A percentile compares a stretch with the other conserved stretches of the same genome.
Evolutionary conservation across 2,797 vertebrate genomes (phyloP).

Genomic region (Diceros bicornis): DNA sequence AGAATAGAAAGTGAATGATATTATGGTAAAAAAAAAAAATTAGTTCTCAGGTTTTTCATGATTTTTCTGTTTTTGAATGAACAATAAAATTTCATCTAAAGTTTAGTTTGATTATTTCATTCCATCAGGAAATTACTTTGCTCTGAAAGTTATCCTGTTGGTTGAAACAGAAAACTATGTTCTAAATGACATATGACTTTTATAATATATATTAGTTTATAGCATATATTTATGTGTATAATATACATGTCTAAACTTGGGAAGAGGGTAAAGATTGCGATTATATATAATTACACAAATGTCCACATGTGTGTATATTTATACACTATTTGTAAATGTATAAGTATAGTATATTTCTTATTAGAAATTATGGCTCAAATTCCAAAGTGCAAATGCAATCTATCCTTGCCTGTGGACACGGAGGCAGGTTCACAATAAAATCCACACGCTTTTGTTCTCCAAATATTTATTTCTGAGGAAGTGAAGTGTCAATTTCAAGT

Average conservation of each 20-base stretch:
- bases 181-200: slow-evolving; percentile 24
- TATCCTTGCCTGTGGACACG: neutral
- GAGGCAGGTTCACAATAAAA: neutral
- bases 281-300: slow-evolving; percentile 44
- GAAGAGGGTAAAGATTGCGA: slow-evolving; percentile 9
- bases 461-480: slow-evolving; percentile 6
- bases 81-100: slow-evolving; percentile 28
- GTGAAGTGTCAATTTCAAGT: slow-evolving; percentile 7
- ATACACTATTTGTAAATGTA: neutral
- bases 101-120: slow-evolving; percentile 63
- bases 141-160: slow-evolving; percentile 25
- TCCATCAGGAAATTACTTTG: slow-evolving; percentile 16
- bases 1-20: neutral
- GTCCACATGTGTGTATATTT: neutral
- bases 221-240: slow-evolving; percentile 20
- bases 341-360: neutral
- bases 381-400: neutral
- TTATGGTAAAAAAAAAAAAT: neutral
- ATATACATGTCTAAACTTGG: slow-evolving; percentile 11
- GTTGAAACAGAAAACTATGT: slow-evolving; percentile 34
- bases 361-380: slow-evolving; percentile 24
- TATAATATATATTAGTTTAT: neutral
- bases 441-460: neutral
- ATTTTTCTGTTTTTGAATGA: slow-evolving; percentile 46
- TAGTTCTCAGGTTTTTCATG: neutral